phyloP scores from a whole-genome alignment of 2,888 invertebrate genomes.

The Drosophila greeni region DNA sequence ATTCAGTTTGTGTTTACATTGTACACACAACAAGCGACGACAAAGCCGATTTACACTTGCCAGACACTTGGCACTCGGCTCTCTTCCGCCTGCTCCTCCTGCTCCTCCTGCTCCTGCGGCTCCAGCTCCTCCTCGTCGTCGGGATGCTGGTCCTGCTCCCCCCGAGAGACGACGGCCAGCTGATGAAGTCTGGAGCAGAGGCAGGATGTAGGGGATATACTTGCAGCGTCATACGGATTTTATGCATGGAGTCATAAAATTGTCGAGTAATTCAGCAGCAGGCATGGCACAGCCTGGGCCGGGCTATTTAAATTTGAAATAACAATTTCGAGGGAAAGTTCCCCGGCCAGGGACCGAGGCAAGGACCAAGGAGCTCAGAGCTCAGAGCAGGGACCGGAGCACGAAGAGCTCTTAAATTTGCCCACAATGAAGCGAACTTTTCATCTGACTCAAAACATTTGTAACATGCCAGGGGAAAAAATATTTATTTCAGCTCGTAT shows the following conservation, averaged over 20 bases:
- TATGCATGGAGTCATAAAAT: conserved; percentile 53
- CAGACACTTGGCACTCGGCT: conserved; percentile 44
- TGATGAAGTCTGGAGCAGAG: conserved; percentile 43
- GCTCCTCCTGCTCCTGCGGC: background rate
- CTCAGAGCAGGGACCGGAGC: background rate
- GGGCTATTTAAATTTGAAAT: conserved; percentile 53
- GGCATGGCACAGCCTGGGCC: conserved; percentile 29
- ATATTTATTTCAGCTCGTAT: conserved; percentile 70
- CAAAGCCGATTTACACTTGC: conserved; percentile 46
- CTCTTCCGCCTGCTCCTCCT: conserved; percentile 10
- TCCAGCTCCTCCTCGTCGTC: background rate
- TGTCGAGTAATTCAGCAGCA: conserved; percentile 46
- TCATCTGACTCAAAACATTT: conserved; percentile 69
- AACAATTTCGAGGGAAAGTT: conserved; percentile 53
- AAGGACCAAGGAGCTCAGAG: background rate
- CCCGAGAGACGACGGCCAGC: conserved; percentile 49
- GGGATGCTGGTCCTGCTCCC: conserved; percentile 1
- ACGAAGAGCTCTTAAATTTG: conserved; percentile 39
- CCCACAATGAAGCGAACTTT: conserved; percentile 58
- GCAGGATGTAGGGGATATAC: conserved; percentile 9
- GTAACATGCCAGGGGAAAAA: conserved; percentile 66
- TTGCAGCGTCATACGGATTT: conserved; percentile 55
- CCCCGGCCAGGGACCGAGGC: background rate
- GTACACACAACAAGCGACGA: conserved; percentile 42
- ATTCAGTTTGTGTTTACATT: conserved; percentile 59